phyloP scores from a whole-genome alignment of 2,113 vertebrate genomes.

The Phasianus colchicus region DNA sequence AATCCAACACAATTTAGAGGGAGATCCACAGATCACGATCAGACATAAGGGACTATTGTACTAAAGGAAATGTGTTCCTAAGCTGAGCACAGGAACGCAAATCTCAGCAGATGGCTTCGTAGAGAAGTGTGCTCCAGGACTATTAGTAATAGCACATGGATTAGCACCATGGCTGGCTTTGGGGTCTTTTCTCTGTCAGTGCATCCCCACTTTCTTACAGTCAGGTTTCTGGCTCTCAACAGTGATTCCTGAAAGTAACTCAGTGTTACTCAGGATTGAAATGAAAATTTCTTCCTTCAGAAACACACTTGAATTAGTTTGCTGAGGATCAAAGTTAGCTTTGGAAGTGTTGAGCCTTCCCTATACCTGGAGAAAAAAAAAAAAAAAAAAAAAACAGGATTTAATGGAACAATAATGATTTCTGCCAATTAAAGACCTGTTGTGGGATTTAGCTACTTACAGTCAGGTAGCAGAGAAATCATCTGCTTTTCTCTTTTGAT shows the following conservation, averaged over 20 bases:
- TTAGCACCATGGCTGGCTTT: neutral
- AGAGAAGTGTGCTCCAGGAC: neutral
- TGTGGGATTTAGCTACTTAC: neutral
- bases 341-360: neutral
- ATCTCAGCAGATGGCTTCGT: neutral
- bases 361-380: neutral
- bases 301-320: neutral
- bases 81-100: neutral
- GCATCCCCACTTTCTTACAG: neutral
- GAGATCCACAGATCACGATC: neutral
- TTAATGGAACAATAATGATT: neutral
- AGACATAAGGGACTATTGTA: neutral
- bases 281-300: neutral
- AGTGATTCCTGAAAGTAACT: neutral
- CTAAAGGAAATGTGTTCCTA: neutral
- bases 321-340: neutral
- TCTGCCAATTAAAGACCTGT: neutral
- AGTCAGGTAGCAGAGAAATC: slow-evolving; percentile 11
- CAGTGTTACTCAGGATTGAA: neutral
- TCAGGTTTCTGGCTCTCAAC: neutral
- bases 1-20: neutral
- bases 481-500: slow-evolving; percentile 33
- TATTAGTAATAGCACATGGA: neutral
- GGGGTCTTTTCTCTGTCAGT: neutral
- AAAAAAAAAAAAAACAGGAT: neutral